Evolutionary conservation across 2,797 vertebrate species (phyloP), one percentile per base, ranked within the genome.

Genomic region (Neomorphus geoffroyi): DNA sequence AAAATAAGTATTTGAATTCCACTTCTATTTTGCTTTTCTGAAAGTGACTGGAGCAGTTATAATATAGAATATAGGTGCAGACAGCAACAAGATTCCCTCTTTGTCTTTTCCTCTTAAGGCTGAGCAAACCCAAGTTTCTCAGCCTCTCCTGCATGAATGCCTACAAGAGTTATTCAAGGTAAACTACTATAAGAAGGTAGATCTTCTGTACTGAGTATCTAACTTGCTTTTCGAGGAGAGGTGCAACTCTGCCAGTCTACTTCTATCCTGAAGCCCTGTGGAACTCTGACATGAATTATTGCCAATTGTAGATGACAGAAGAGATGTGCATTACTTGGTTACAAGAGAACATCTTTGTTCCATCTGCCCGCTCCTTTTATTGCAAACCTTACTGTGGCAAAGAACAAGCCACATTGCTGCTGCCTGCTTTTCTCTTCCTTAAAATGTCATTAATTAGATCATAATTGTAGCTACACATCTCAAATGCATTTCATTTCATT

Each of bases 261-360:
- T 61, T 89, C 86, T 90, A 48, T 82, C 50, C 90, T 43, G 35
- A 88, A 93, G 82, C 88, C 71, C 75, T 53, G 33, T 54, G 41
- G 80, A 95, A 90, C 74, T 87, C 77, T 96, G 92, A 92, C 56
- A 80, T 56, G 94, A 91, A 81, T 96, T 94, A 80, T 9, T 86
- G 77, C 48, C 0, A 0, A 92, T 66, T 72, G 71, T 72, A 80
- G 90, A 64, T 86, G 94, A 88, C 77, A 64, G 90, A 54, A 67
- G 75, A 83, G 94, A 94, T 65, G 71, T 56, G 37, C 75, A 94
- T 93, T 90, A 72, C 88, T 95, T 84, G 65, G 53, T 92, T 96
- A 91, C 79, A 65, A 77, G 58, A 69, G 80, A 84, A 41, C 65
- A 80, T 82, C 93, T 93, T 92, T 93, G 77, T 93, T 96, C 93